Conservation (phyloP, 2,888 invertebrate genomes). For the Polymixis lichenea region DNA sequence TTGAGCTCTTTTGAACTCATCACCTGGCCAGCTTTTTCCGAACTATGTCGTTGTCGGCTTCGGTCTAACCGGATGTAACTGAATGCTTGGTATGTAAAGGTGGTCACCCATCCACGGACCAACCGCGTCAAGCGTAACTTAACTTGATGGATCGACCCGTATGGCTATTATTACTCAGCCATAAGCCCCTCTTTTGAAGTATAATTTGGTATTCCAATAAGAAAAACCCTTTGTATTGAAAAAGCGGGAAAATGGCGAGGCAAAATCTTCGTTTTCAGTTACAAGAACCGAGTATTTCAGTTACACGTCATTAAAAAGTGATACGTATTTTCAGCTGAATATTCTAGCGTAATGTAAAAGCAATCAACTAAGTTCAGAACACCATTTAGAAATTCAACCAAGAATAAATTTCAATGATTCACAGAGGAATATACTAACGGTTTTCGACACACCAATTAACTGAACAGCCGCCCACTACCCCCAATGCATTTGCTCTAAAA, state of each 20-base stretch:
- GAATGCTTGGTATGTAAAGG: no score
- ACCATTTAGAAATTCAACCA: conserved; percentile 30
- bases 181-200: no score
- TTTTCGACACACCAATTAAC: conserved; percentile 70
- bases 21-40: no score
- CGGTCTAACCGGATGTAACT: no score
- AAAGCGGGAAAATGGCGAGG: not conserved
- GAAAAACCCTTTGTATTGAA: not conserved
- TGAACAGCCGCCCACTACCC: conserved; percentile 52
- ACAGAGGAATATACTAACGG: conserved; percentile 59
- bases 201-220: not conserved
- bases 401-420: conserved; percentile 53
- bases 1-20: no score
- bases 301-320: conserved; percentile 25
- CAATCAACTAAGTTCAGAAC: conserved; percentile 25
- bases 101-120: no score
- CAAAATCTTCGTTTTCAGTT: not conserved
- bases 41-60: no score
- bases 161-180: no score
- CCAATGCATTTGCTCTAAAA: conserved; percentile 48
- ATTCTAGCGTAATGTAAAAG: conserved; percentile 40
- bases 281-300: conserved; percentile 9
- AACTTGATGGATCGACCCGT: no score
- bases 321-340: not conserved
- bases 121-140: no score